phyloP scores from a whole-genome alignment of 2,797 vertebrate species.

The Pipistrellus kuhlii region DNA sequence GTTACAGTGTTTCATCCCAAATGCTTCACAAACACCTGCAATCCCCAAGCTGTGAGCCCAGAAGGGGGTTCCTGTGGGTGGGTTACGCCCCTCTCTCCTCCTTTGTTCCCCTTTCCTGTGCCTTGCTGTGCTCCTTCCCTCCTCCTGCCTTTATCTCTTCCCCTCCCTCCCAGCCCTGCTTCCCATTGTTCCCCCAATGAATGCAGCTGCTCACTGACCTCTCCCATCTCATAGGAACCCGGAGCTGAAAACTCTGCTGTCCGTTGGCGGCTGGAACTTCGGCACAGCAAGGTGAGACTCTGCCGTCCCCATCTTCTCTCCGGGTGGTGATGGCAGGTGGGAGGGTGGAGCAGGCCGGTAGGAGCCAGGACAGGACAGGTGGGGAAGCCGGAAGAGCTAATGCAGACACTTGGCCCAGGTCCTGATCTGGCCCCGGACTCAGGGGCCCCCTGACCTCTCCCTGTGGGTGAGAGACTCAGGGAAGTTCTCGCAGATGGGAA shows the following conservation, averaged over 20 bases:
- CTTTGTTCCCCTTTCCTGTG: background rate
- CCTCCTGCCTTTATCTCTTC: background rate
- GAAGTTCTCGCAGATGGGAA: background rate
- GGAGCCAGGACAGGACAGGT: background rate
- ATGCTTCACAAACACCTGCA: background rate
- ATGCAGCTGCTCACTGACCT: background rate
- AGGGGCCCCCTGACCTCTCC: background rate
- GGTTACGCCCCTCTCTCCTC: background rate
- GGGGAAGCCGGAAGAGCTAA: background rate
- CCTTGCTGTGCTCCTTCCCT: background rate
- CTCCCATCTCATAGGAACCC: conserved; percentile 85
- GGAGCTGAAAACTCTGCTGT: conserved; percentile 89
- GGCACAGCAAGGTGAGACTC: conserved; percentile 88
- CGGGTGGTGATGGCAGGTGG: background rate
- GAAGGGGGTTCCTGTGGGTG: background rate
- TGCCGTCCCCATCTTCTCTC: background rate
- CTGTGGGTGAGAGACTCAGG: background rate
- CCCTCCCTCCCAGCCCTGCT: no score
- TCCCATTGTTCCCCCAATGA: background rate
- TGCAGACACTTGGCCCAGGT: background rate
- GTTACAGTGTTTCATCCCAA: background rate
- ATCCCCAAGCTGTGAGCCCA: background rate
- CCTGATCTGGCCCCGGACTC: background rate
- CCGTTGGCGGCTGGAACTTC: conserved; percentile 91
- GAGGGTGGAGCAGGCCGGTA: background rate